Conservation (phyloP, 2,888 invertebrate species). For the Campoletis raptor region DNA sequence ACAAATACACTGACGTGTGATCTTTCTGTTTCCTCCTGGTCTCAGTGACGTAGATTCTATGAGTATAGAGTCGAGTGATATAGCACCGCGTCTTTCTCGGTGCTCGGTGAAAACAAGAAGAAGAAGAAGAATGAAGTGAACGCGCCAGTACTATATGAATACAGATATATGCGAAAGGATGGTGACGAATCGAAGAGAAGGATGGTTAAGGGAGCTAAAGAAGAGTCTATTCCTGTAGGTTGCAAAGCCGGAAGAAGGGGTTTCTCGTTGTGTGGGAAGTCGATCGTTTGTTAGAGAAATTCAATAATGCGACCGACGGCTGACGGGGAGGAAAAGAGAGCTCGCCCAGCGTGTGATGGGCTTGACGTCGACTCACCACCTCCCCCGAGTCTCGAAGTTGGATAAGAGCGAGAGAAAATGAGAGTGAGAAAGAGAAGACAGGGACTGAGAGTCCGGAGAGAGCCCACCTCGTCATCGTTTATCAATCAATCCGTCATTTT, state of each 20-base stretch:
- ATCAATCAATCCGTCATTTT: slow-evolving; percentile 77
- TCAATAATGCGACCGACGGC: slow-evolving; percentile 78
- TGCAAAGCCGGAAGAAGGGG: slow-evolving; percentile 59
- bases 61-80: slow-evolving; percentile 19
- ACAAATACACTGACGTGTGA: slow-evolving; percentile 38
- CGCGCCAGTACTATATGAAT: slow-evolving; percentile 1
- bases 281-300: slow-evolving; percentile 80
- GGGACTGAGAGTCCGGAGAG: slow-evolving; percentile 62
- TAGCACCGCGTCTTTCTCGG: slow-evolving; percentile 8
- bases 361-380: slow-evolving; percentile 40
- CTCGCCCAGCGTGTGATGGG: slow-evolving; percentile 49
- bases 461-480: slow-evolving; percentile 75
- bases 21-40: slow-evolving; percentile 27
- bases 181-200: slow-evolving; percentile 26
- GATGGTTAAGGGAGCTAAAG: slow-evolving; percentile 48
- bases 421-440: slow-evolving; percentile 35
- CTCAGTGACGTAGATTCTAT: slow-evolving; percentile 23
- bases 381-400: slow-evolving; percentile 22
- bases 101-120: slow-evolving; percentile 18
- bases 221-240: slow-evolving; percentile 45
- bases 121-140: slow-evolving; percentile 33
- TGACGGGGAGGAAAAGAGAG: slow-evolving; percentile 71
- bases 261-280: slow-evolving; percentile 66
- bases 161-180: slow-evolving; percentile 6
- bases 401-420: slow-evolving; percentile 5